These are phyloP conservation scores for Enoplosus armatus DNA, from an alignment of 2,797 vertebrate genomes.

Conservation along the genomic window DNA sequence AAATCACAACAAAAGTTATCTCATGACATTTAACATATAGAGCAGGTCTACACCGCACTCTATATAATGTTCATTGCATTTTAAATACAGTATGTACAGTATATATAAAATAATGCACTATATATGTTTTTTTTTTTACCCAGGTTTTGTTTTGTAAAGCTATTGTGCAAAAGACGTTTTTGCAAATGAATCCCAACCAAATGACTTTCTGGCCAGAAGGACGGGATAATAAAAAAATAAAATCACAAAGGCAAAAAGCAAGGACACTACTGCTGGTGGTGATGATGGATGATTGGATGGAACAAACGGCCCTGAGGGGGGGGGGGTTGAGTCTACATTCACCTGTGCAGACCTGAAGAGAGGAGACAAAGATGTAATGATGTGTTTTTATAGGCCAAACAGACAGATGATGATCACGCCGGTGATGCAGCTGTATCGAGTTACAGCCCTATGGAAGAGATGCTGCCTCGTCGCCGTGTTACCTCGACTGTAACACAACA, in stretches of 20 bases:
- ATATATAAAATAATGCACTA: too few relatives aligned
- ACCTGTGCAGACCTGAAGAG: not conserved
- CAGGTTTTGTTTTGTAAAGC: too few relatives aligned
- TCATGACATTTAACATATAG: too few relatives aligned
- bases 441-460: slow-evolving; percentile 37
- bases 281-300: not conserved
- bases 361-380: slow-evolving; percentile 1
- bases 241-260: not conserved
- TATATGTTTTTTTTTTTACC: too few relatives aligned
- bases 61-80: not conserved
- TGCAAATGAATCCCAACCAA: too few relatives aligned
- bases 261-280: not conserved
- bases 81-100: not conserved
- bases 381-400: slow-evolving; percentile 28
- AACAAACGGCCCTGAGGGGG: not conserved
- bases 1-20: too few relatives aligned
- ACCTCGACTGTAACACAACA: slow-evolving; percentile 71
- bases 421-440: slow-evolving; percentile 13
- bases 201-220: not conserved
- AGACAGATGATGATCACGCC: slow-evolving; percentile 11
- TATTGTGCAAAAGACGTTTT: too few relatives aligned
- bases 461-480: slow-evolving; percentile 49
- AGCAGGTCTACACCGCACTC: too few relatives aligned
- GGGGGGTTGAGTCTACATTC: not conserved
- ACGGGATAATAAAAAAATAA: not conserved